Percentiles rank a stretch among this genome's conserved stretches.
Conservation (phyloP, 2,888 invertebrate genomes). For the Callyntrura guangdongensis region DNA sequence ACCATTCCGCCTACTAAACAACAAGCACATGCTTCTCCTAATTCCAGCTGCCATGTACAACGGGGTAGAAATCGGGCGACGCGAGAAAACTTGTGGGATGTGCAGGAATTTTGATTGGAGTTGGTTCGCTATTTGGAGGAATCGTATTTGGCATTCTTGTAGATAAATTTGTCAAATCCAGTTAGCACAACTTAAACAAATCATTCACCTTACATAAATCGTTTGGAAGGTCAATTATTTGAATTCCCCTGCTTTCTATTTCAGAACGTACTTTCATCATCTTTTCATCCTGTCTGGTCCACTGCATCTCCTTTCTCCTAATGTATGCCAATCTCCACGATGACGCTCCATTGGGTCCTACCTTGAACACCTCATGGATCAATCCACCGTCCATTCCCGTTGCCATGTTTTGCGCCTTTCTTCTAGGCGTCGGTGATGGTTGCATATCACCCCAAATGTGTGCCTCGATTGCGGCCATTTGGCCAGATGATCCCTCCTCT, state of each 20-base stretch:
- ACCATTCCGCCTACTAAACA: conserved; percentile 65
- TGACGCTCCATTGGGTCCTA: conserved; percentile 91
- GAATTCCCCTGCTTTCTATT: neutral
- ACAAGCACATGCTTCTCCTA: conserved; percentile 92
- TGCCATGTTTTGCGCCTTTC: conserved; percentile 95
- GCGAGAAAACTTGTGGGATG: conserved; percentile 96
- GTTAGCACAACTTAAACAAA: neutral
- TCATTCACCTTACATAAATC: no score
- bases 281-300: conserved; percentile 93
- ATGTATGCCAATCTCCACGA: conserved; percentile 96
- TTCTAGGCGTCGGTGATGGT: conserved; percentile 95
- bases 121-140: conserved; percentile 96
- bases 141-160: conserved; percentile 97
- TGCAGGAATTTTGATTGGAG: conserved; percentile 96
- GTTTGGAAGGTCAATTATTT: no score
- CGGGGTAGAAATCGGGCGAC: conserved; percentile 93
- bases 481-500: conserved; percentile 95
- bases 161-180: conserved; percentile 90
- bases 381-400: conserved; percentile 74
- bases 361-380: conserved; percentile 86
- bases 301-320: conserved; percentile 93
- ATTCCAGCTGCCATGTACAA: conserved; percentile 90
- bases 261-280: conserved; percentile 93
- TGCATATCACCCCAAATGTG: conserved; percentile 99
- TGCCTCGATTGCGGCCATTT: conserved; percentile 95